A percentile compares a stretch with the other conserved stretches of the same genome.
Conservation (phyloP, 2,888 invertebrate genomes). For the Amblyteles armatorius region DNA sequence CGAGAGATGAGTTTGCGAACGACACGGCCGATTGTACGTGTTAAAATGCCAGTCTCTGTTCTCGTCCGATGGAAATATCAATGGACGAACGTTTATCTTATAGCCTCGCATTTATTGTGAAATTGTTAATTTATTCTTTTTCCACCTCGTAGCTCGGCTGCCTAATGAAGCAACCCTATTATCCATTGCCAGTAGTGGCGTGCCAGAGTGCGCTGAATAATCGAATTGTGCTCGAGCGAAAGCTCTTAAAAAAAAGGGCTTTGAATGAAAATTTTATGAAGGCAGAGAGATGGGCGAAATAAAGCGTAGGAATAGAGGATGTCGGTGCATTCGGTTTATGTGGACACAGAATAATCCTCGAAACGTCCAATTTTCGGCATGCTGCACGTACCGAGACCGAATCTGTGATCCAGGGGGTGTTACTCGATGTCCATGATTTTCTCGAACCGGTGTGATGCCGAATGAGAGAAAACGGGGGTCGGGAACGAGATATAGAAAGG, state of each 20-base stretch:
- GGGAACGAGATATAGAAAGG: slow-evolving; percentile 1
- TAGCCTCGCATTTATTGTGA: slow-evolving; percentile 26
- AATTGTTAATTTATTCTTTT: slow-evolving; percentile 15
- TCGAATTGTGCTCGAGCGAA: slow-evolving; percentile 6
- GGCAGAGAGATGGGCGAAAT: background rate
- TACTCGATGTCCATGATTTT: slow-evolving; percentile 13
- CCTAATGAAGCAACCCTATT: slow-evolving; percentile 16
- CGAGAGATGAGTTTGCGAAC: slow-evolving; percentile 56
- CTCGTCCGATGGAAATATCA: slow-evolving; percentile 15
- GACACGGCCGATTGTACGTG: slow-evolving; percentile 29
- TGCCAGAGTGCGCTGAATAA: slow-evolving; percentile 30
- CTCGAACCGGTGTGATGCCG: background rate
- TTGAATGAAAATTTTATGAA: background rate
- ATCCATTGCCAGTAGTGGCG: background rate
- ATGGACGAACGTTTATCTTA: slow-evolving; percentile 20
- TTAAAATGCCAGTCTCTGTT: slow-evolving; percentile 36
- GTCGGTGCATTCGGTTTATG: background rate
- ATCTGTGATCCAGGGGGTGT: background rate
- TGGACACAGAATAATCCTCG: slow-evolving; percentile 24
- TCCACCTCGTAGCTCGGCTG: background rate
- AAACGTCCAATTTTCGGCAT: slow-evolving; percentile 10
- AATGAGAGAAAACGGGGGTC: slow-evolving; percentile 1
- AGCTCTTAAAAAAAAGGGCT: slow-evolving; percentile 25
- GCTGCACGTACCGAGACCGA: slow-evolving; percentile 4
- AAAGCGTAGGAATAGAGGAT: background rate